phyloP scores from a whole-genome alignment of 1,140 invertebrate species.

The Bicyclus anynana region DNA sequence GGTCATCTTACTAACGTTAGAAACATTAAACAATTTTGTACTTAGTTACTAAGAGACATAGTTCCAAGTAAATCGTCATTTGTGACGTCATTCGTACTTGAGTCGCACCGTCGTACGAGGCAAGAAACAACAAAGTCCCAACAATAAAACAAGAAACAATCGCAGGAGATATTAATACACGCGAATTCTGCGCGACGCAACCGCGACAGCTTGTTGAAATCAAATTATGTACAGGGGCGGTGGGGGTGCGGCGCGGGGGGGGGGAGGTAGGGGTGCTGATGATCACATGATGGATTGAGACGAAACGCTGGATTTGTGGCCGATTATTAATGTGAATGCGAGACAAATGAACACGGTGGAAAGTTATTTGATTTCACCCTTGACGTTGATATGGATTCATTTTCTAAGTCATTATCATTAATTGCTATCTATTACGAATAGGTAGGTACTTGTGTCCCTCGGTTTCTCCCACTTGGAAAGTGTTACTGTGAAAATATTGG shows the following conservation, averaged over 20 bases:
- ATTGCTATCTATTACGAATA: no score
- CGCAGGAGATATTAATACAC: slow-evolving; percentile 26
- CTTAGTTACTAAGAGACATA: no score
- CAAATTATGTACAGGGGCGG: slow-evolving; percentile 48
- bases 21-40: no score
- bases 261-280: background rate
- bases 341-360: background rate
- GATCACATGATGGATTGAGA: background rate
- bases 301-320: background rate
- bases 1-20: no score
- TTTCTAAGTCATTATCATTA: no score
- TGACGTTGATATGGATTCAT: background rate
- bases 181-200: slow-evolving; percentile 10
- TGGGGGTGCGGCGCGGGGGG: slow-evolving; percentile 29
- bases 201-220: slow-evolving; percentile 53
- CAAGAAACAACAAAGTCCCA: background rate
- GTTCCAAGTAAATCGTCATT: no score
- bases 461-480: no score
- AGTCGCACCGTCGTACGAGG: no score
- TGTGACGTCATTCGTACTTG: no score
- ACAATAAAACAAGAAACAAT: slow-evolving; percentile 7
- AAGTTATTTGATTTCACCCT: background rate
- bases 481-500: no score
- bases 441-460: no score
- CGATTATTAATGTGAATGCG: background rate